Evolutionary conservation across 2,113 vertebrate genomes (phyloP).

Genomic region (Thamnophis sirtalis): DNA sequence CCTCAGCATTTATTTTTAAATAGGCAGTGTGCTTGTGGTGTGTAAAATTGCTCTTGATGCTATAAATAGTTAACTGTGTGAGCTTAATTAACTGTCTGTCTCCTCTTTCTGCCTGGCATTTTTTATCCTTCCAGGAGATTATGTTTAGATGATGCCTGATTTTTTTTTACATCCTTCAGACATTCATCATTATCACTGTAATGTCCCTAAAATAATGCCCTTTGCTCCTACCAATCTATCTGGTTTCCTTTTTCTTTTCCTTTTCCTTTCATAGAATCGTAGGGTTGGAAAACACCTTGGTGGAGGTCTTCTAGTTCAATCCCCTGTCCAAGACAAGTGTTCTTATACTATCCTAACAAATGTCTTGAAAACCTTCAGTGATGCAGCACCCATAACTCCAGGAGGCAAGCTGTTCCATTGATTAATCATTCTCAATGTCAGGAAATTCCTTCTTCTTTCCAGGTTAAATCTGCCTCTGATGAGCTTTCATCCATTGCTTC

Average conservation of each 20-base stretch:
- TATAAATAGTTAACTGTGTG: conserved; percentile 43
- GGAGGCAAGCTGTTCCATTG: neutral
- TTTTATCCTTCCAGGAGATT: neutral
- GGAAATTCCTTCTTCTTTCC: neutral
- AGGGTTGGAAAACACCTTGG: neutral
- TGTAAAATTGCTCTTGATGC: conserved; percentile 15
- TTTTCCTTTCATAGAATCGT: neutral
- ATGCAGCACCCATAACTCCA: neutral
- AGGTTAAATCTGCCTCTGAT: neutral
- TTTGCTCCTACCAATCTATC: neutral
- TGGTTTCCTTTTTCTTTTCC: neutral
- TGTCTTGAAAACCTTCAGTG: neutral
- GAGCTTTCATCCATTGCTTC: neutral
- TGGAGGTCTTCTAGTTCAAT: neutral
- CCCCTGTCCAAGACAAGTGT: neutral
- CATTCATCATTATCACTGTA: neutral
- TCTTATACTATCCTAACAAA: neutral
- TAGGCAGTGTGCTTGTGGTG: conserved; percentile 22
- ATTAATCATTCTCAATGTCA: neutral
- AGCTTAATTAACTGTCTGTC: conserved; percentile 27
- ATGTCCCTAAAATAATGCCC: neutral
- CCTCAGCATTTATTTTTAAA: conserved; percentile 45
- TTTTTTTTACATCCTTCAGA: neutral
- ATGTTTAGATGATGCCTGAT: neutral
- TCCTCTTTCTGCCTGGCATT: conserved; percentile 20